These are phyloP conservation scores for Cheilosia vernalis DNA, from an alignment of 2,888 invertebrate genomes.

Conservation along the genomic window DNA sequence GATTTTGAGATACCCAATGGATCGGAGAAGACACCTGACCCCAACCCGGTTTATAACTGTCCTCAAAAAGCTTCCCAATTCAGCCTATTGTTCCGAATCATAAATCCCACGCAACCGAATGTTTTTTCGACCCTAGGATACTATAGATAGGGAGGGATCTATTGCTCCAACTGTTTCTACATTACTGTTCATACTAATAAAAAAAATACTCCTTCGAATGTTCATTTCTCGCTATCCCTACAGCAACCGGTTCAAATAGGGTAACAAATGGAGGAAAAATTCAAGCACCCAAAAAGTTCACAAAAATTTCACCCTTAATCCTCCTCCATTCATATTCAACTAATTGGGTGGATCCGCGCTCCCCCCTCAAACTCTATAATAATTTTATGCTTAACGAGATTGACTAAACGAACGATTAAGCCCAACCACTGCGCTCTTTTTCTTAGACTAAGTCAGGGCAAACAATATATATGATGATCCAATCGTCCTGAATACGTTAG, in stretches of 20 bases:
- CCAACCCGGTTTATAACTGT: too few relatives aligned
- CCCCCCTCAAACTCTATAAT: constrained; percentile 21
- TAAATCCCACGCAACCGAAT: too few relatives aligned
- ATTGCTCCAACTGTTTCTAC: too few relatives aligned
- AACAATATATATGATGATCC: constrained; percentile 60
- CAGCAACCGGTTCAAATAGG: background rate
- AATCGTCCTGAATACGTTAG: constrained; percentile 29
- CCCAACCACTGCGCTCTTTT: background rate
- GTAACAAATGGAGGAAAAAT: background rate
- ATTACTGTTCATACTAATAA: too few relatives aligned
- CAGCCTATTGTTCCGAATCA: too few relatives aligned
- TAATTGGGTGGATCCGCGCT: constrained; percentile 40
- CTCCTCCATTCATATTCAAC: constrained; percentile 32
- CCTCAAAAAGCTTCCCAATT: too few relatives aligned
- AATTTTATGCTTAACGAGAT: constrained; percentile 51
- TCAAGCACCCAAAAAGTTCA: background rate
- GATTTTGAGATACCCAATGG: too few relatives aligned
- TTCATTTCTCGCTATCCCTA: too few relatives aligned
- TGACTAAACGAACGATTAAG: constrained; percentile 8
- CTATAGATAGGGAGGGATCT: too few relatives aligned
- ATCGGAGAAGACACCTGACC: too few relatives aligned
- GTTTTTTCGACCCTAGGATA: too few relatives aligned
- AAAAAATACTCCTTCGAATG: too few relatives aligned
- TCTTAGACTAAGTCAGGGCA: background rate
- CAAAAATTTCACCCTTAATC: constrained; percentile 39